These are phyloP conservation scores for Trichopoda pennipes DNA, from an alignment of 2,888 invertebrate species.

Conservation along the genomic window DNA sequence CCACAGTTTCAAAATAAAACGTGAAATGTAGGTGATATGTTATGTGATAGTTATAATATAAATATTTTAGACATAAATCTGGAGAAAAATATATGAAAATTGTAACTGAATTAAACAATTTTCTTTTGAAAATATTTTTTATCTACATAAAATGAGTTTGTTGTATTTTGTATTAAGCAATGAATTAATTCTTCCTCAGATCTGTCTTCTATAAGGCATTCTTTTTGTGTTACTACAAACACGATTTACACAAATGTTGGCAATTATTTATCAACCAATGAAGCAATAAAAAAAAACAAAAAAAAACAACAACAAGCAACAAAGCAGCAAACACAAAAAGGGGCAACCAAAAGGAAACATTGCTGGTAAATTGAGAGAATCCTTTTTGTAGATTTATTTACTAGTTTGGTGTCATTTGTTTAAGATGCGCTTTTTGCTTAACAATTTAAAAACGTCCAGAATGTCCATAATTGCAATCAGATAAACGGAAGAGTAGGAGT, in stretches of 20 bases:
- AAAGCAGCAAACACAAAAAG: constrained; percentile 33
- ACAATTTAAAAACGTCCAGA: constrained; percentile 23
- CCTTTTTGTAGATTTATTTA: constrained; percentile 67
- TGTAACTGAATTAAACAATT: too few relatives aligned
- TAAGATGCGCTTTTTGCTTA: constrained; percentile 29
- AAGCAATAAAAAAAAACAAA: constrained; percentile 66
- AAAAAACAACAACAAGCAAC: constrained; percentile 57
- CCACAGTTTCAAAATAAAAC: too few relatives aligned
- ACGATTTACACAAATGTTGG: constrained; percentile 79
- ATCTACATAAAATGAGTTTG: too few relatives aligned
- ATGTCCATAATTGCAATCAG: constrained; percentile 11
- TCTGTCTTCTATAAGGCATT: constrained; percentile 41
- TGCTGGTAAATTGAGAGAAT: constrained; percentile 59
- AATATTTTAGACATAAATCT: too few relatives aligned
- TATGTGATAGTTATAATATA: too few relatives aligned
- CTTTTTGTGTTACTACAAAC: constrained; percentile 74
- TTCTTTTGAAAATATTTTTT: too few relatives aligned
- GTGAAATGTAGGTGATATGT: too few relatives aligned
- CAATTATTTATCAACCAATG: constrained; percentile 77
- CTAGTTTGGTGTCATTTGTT: constrained; percentile 67
- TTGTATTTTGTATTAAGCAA: not conserved
- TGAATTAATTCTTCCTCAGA: constrained; percentile 1
- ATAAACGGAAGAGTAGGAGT: constrained; percentile 45
- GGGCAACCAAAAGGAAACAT: constrained; percentile 15
- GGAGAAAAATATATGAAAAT: too few relatives aligned